Evolutionary conservation across 2,113 vertebrate species (phyloP).

Genomic region (Hemiprocne comata): DNA sequence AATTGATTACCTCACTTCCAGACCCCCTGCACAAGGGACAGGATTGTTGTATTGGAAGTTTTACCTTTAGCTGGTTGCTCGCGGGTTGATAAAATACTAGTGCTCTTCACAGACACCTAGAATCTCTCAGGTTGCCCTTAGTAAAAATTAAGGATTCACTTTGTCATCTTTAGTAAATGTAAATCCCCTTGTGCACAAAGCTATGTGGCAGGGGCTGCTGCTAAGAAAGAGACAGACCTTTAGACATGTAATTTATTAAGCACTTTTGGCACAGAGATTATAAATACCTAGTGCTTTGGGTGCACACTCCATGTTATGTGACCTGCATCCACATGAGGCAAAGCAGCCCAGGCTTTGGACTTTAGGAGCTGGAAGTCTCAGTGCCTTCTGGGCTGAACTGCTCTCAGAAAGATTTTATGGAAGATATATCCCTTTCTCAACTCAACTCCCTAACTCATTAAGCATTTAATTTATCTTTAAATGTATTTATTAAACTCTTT

Average conservation of each 20-base stretch:
- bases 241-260: neutral
- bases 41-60: neutral
- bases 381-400: neutral
- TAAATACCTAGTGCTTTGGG: neutral
- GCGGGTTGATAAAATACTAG: neutral
- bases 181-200: neutral
- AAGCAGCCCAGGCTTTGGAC: neutral
- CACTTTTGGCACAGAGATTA: neutral
- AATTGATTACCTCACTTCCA: neutral
- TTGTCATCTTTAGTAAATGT: neutral
- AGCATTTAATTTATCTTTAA: neutral
- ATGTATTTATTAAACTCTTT: neutral
- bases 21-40: neutral
- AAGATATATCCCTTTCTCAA: neutral
- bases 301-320: neutral
- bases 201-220: neutral
- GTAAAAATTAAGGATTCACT: neutral
- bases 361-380: neutral
- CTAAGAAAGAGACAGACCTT: neutral
- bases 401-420: neutral
- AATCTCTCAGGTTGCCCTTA: neutral
- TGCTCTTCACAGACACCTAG: neutral
- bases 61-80: neutral
- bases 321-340: neutral
- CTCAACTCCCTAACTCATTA: neutral